Conservation (phyloP, 2,797 vertebrate species). For the Sebastes goodei region DNA sequence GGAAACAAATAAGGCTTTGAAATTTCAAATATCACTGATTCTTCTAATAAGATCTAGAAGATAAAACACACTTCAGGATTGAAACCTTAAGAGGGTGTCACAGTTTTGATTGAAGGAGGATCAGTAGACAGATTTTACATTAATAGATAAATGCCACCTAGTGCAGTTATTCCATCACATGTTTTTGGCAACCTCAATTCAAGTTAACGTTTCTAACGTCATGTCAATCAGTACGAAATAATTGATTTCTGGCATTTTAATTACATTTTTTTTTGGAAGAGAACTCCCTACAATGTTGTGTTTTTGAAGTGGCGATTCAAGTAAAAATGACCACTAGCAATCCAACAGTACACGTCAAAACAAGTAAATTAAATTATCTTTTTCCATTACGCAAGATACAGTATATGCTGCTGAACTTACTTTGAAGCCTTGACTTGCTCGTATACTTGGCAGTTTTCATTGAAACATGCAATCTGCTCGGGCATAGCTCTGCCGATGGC, state of each 20-base stretch:
- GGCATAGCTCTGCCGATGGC: conserved; percentile 90
- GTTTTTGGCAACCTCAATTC: not conserved
- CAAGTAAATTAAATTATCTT: not conserved
- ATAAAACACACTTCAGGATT: not conserved
- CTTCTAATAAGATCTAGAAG: not conserved
- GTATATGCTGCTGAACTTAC: conserved; percentile 72
- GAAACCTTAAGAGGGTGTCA: not conserved
- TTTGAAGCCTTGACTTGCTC: conserved; percentile 88
- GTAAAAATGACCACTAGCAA: not conserved
- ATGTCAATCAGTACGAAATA: not conserved
- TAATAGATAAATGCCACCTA: not conserved
- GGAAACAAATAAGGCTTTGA: not conserved
- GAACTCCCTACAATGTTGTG: not conserved
- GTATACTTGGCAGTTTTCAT: conserved; percentile 86
- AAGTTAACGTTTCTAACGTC: not conserved
- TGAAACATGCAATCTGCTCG: conserved; percentile 90
- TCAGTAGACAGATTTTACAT: not conserved
- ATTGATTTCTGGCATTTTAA: not conserved
- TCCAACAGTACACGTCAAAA: not conserved
- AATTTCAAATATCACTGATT: not conserved
- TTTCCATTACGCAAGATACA: not conserved
- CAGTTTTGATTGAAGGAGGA: not conserved
- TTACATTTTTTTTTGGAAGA: not conserved
- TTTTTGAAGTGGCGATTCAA: not conserved
- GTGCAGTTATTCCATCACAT: not conserved